Base-by-base conservation (phyloP, 2,113 vertebrate species). In the Callionymus lyra region DNA sequence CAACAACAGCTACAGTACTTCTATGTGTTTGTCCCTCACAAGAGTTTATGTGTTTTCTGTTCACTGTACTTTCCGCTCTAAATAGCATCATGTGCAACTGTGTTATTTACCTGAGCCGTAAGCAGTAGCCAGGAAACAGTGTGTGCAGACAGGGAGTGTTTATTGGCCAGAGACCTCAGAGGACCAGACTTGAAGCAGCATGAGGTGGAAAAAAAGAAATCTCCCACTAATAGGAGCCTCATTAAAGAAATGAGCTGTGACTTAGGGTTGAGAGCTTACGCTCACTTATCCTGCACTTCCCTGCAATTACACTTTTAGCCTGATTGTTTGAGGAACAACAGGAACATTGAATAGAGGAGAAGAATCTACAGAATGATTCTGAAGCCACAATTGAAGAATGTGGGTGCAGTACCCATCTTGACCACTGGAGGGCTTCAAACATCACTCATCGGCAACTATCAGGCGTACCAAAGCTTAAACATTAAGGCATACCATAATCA, bases 231-330 rank as follows among this genome's bases (percentile, higher is more conserved):
- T 37, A 48, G 64, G 56, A 66, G 50, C 33, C 58, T 78, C 61
- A 76, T 81, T 76, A 78, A 62, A 62, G 55, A 77, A 72, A 74
- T 69, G 65, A 72, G 63, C 65, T 63, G 60, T 59, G 70, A 72
- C 63, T 10, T 50, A 50, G 32, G 50, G n/a, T 1, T 9, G 35
- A 40, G 62, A 19, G 36, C 60, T 65, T 62, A 63, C 42, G 64
- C 18, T 6, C 44, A 48, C 39, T 67, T 54, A 70, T 56, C 58
- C 56, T 53, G 65, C 52, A 47, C 43, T 43, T 39, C 6, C 1
- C 21, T 32, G 49, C 53, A 58, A 69, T 79, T 51, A 58, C 47
- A 59, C 43, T 44, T 59, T 57, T 39, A 66, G 48, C 65, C 54
- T 44, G 36, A 37, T 17, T 17, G 44, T 43, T 44, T 34, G 10